These are phyloP conservation scores for Chloroceryle aenea DNA, from an alignment of 2,113 vertebrate species.

Conservation along the genomic window DNA sequence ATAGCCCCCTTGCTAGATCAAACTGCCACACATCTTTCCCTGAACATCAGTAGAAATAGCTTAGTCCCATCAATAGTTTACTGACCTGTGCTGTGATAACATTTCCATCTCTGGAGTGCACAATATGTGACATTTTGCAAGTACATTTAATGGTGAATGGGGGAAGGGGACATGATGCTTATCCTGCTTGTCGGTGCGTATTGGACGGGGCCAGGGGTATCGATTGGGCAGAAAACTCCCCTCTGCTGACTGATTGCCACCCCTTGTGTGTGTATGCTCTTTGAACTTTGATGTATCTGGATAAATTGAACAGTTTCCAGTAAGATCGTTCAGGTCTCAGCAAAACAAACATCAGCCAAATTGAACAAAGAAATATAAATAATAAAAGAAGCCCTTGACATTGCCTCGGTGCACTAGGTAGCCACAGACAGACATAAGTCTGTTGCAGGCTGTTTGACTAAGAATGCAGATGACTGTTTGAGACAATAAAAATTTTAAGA, in stretches of 20 bases:
- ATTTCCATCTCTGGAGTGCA: constrained; percentile 57
- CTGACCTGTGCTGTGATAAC: constrained; percentile 72
- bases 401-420: background rate
- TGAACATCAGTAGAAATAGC: constrained; percentile 29
- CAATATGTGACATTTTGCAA: constrained; percentile 55
- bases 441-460: background rate
- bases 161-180: background rate
- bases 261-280: background rate
- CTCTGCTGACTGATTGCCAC: constrained; percentile 21
- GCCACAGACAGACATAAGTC: background rate
- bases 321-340: background rate
- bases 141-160: background rate
- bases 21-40: constrained; percentile 27
- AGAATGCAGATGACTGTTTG: background rate
- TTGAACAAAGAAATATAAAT: background rate
- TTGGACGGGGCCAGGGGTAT: background rate
- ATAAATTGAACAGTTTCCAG: constrained; percentile 26
- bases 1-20: constrained; percentile 21
- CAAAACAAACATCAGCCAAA: constrained; percentile 24
- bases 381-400: constrained; percentile 22
- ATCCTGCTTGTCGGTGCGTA: constrained; percentile 15
- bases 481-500: constrained; percentile 35
- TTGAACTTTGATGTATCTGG: background rate
- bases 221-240: background rate
- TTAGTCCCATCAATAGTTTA: constrained; percentile 69